Evolutionary conservation across 1,140 invertebrate genomes (phyloP).

Genomic region (Nasonia vitripennis): DNA sequence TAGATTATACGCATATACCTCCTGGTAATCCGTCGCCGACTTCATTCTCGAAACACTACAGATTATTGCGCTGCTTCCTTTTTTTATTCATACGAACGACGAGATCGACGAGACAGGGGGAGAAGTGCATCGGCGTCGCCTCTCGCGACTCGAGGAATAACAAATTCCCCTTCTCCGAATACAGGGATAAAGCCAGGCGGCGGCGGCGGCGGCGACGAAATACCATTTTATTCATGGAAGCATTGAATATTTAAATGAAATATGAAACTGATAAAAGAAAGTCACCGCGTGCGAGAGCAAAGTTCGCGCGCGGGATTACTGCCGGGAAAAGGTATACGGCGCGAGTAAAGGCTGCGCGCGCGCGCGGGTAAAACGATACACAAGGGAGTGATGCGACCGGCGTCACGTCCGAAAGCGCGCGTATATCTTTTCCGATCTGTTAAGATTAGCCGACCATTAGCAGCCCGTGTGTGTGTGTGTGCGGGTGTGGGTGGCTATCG

Average conservation of each 20-base stretch:
- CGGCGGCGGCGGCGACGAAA: background rate
- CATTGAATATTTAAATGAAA: conserved; percentile 5
- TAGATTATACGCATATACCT: background rate
- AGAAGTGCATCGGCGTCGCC: too few species aligned
- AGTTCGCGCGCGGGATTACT: too few species aligned
- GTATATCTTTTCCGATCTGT: background rate
- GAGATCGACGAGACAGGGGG: too few species aligned
- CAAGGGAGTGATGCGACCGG: background rate
- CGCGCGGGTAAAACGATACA: background rate
- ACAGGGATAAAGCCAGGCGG: background rate
- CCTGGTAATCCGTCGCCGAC: background rate
- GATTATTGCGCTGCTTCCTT: background rate
- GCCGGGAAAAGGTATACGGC: background rate
- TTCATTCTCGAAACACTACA: background rate
- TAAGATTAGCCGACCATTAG: conserved; percentile 4
- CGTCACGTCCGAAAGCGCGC: background rate
- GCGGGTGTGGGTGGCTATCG: too few species aligned
- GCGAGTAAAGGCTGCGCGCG: too few species aligned
- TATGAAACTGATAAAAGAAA: conserved; percentile 5
- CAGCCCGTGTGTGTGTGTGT: background rate
- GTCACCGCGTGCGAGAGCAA: background rate
- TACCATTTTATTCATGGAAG: background rate
- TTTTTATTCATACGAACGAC: background rate
- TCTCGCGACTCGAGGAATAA: background rate
- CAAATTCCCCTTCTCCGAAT: background rate